A percentile compares a stretch with the other conserved stretches of the same genome.
phyloP scores from a whole-genome alignment of 2,113 vertebrate genomes.

The Hydrochoerus hydrochaeris region DNA sequence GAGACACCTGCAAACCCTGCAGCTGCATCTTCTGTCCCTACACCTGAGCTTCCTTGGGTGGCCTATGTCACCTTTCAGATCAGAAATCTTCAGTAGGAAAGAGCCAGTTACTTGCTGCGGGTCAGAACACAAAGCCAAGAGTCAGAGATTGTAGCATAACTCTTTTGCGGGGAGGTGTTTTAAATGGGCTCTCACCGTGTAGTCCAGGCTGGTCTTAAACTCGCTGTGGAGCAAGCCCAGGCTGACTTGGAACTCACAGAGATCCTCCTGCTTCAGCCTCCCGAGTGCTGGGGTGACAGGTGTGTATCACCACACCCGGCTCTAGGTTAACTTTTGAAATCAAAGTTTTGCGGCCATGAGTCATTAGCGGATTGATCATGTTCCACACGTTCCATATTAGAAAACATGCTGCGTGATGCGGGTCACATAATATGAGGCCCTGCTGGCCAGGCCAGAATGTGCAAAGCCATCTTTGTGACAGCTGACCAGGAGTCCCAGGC shows the following conservation, averaged over 20 bases:
- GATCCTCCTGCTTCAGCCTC: neutral
- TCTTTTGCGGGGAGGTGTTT: neutral
- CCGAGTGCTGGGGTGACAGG: neutral
- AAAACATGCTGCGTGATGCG: neutral
- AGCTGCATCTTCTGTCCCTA: neutral
- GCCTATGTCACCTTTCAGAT: neutral
- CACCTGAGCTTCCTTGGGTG: neutral
- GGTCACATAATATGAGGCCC: neutral
- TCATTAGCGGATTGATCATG: neutral
- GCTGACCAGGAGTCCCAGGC: neutral
- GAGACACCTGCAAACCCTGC: neutral
- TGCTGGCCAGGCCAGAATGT: neutral
- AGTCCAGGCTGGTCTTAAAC: neutral
- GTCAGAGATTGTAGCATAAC: neutral
- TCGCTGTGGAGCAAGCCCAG: neutral
- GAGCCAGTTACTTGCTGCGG: neutral
- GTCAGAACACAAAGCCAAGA: neutral
- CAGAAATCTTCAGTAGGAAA: neutral
- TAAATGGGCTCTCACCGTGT: neutral
- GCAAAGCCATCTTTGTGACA: neutral
- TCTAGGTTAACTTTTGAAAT: conserved; percentile 17
- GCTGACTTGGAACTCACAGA: neutral
- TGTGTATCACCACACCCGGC: neutral
- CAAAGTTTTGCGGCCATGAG: neutral
- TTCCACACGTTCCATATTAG: neutral